Percentiles rank a stretch among this genome's conserved stretches.
Evolutionary conservation across 2,113 vertebrate genomes (phyloP).

Genomic region (Mesembrinibis cayennensis): DNA sequence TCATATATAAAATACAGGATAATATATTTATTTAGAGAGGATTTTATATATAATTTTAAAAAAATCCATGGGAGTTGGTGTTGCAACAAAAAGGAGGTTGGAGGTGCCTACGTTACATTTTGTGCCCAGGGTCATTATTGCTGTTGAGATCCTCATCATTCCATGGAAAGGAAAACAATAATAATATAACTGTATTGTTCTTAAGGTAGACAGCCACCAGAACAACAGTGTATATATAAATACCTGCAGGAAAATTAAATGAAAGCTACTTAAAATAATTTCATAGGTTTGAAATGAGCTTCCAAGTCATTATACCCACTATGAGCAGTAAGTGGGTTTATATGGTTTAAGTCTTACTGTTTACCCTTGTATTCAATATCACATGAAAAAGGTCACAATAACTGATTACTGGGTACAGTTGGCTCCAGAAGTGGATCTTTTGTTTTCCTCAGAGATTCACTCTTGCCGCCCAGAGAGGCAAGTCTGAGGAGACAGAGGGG

Average conservation of each 20-base stretch:
- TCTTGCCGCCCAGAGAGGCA: neutral
- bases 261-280: neutral
- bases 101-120: neutral
- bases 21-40: neutral
- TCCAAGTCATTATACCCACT: neutral
- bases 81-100: neutral
- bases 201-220: neutral
- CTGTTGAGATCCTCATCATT: neutral
- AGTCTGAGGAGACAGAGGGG: neutral
- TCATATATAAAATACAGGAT: neutral
- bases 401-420: too few relatives aligned
- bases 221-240: neutral
- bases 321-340: neutral
- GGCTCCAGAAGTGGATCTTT: neutral
- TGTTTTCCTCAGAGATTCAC: neutral
- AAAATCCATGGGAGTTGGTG: neutral
- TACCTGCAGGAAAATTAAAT: neutral
- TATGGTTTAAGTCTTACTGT: neutral
- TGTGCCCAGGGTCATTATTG: neutral
- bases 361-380: neutral
- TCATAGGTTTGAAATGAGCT: neutral
- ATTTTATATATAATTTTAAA: neutral
- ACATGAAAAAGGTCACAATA: neutral
- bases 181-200: neutral
- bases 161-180: neutral